Evolutionary conservation across 2,113 vertebrate species (phyloP), one percentile per base, ranked within the genome.

Genomic region (Forbesichthys papilliferus): DNA sequence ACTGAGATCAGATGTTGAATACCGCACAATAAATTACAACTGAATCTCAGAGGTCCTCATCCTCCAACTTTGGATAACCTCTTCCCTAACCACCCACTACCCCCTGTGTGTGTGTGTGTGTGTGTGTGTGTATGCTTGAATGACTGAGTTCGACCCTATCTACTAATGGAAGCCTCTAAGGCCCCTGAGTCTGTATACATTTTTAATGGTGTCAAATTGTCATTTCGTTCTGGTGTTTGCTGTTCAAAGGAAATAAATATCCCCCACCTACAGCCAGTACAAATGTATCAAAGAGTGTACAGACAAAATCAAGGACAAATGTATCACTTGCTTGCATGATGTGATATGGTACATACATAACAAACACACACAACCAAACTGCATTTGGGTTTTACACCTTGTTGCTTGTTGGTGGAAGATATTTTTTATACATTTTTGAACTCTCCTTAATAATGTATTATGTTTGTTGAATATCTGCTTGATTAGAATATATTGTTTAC

Each of bases 1-100:
- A 95, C 75, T 42, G 88, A 92, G 93, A 95, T 95, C 94, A 95
- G 94, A 95, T 93, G 90, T 93, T 87, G 89, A 93, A 93, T 95
- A 94, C 93, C 91, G 89, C 86, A 92, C 94, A 93, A 96, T 95
- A 96, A 95, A 96, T 96, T 95, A 94, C 95, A 95, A 90, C 89
- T 93, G 93, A 91, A 92, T 94, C 94, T 93, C 92, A 88, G 90
- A 93, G 91, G 88, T 87, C 89, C 68, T 85, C 81, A 87, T 87
- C 88, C 89, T 88, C 79, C 85, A 69, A 86, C 90, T 85, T 90
- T 71, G 85, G 88, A 92, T 92, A 91, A 91, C 91, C 86, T 91
- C 90, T 87, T 86, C 83, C 73, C 55, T 54, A 65, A 33, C 18
- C 16, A 33, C 16, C 16, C 16, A 55, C 70, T 47, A 16, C 49